Conservation (phyloP, 2,113 vertebrate genomes). For the Poicephalus meyeri region DNA sequence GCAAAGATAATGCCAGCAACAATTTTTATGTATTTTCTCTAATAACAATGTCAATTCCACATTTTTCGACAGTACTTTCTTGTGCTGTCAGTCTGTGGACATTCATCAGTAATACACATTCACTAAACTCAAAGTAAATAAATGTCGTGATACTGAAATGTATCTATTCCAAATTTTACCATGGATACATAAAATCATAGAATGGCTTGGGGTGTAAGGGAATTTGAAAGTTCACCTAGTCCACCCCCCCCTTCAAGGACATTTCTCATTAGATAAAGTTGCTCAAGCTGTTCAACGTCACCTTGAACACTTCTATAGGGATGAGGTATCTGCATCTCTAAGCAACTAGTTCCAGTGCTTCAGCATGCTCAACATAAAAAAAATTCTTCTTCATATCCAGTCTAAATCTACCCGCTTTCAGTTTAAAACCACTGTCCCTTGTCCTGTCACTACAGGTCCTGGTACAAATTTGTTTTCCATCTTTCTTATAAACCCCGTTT, state of each 20-base stretch:
- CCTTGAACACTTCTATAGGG: background rate
- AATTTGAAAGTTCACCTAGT: background rate
- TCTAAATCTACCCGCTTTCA: background rate
- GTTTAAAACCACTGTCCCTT: background rate
- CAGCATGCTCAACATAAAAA: accelerated
- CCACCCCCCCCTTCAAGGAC: background rate
- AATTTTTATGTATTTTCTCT: background rate
- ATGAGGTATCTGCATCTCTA: background rate
- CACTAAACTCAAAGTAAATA: background rate
- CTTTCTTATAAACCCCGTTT: accelerated
- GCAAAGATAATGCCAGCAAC: background rate
- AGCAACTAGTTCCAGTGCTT: background rate
- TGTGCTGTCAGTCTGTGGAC: background rate
- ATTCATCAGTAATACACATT: background rate
- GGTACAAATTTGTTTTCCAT: background rate
- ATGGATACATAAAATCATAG: background rate
- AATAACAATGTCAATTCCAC: background rate
- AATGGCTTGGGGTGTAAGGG: background rate
- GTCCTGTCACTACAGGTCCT: background rate
- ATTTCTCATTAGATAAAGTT: background rate
- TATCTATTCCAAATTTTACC: background rate
- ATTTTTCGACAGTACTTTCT: background rate
- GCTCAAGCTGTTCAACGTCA: background rate
- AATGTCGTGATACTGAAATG: too few species aligned
- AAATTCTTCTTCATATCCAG: background rate